A percentile compares a stretch with the other conserved stretches of the same genome.
Evolutionary conservation across 2,888 invertebrate species (phyloP).

Genomic region (Helobdella robusta): DNA sequence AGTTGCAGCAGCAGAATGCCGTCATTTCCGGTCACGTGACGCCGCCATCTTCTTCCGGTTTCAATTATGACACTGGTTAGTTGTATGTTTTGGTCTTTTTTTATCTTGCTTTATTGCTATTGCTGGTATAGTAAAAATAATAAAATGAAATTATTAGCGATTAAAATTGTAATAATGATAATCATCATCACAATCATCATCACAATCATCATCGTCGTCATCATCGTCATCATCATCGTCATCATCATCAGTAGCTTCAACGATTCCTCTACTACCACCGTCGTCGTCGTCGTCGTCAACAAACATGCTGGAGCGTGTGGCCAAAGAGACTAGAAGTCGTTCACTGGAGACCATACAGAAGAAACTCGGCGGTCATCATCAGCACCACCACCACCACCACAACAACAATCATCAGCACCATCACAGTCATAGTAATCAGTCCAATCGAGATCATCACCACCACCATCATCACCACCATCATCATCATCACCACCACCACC

Average conservation of each 20-base stretch:
- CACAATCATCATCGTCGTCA: slow-evolving; percentile 13
- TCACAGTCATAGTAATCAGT: too few species aligned
- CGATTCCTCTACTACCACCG: too few species aligned
- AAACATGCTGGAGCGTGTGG: slow-evolving; percentile 5
- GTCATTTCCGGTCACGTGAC: background rate
- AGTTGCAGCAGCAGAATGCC: background rate
- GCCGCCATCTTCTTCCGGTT: background rate
- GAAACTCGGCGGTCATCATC: slow-evolving; percentile 25
- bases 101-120: background rate
- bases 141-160: background rate
- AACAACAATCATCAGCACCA: background rate
- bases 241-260: background rate
- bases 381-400: slow-evolving; percentile 28
- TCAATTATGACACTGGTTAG: background rate
- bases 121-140: background rate
- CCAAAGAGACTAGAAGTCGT: slow-evolving; percentile 26
- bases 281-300: slow-evolving; percentile 1
- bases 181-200: slow-evolving; percentile 15
- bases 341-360: slow-evolving; percentile 29
- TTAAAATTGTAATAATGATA: slow-evolving; percentile 2
- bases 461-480: slow-evolving; percentile 15
- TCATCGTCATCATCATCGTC: slow-evolving; percentile 13
- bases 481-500: slow-evolving; percentile 12
- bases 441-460: background rate
- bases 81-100: background rate